Percentiles rank a stretch among this genome's conserved stretches.
Evolutionary conservation across 1,140 invertebrate species (phyloP).

Genomic region (Bombus confusus): DNA sequence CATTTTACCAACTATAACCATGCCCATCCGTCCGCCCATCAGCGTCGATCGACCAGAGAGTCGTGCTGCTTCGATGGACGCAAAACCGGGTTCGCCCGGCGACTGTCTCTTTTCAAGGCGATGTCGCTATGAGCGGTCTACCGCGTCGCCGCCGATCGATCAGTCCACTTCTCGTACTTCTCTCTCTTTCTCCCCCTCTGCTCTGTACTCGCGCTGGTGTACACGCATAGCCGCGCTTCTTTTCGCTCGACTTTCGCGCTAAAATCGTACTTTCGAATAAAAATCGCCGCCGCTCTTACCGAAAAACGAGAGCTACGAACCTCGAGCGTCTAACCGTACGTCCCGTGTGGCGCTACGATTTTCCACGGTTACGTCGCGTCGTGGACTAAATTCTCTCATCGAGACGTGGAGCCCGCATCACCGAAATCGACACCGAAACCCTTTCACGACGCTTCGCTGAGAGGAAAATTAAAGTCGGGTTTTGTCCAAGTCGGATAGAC

Average conservation of each 20-base stretch:
- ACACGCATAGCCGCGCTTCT: neutral
- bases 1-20: slow-evolving; percentile 50
- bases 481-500: neutral
- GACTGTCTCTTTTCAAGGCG: slow-evolving; percentile 25
- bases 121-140: slow-evolving; percentile 43
- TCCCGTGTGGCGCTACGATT: neutral
- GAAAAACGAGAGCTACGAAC: neutral
- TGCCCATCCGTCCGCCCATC: slow-evolving; percentile 35
- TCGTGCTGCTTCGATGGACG: slow-evolving; percentile 43
- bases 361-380: no score
- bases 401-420: neutral
- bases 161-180: slow-evolving; percentile 19
- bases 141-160: slow-evolving; percentile 57
- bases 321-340: neutral
- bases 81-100: slow-evolving; percentile 42
- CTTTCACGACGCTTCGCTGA: neutral
- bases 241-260: neutral
- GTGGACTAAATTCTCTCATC: neutral
- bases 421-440: neutral
- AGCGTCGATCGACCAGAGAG: slow-evolving; percentile 52
- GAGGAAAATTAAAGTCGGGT: neutral
- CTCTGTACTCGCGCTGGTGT: neutral
- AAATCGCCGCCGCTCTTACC: no score
- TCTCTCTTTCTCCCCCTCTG: slow-evolving; percentile 1
- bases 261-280: neutral